Conservation (phyloP, 2,113 vertebrate genomes). For the Rhabdomys dilectus region DNA sequence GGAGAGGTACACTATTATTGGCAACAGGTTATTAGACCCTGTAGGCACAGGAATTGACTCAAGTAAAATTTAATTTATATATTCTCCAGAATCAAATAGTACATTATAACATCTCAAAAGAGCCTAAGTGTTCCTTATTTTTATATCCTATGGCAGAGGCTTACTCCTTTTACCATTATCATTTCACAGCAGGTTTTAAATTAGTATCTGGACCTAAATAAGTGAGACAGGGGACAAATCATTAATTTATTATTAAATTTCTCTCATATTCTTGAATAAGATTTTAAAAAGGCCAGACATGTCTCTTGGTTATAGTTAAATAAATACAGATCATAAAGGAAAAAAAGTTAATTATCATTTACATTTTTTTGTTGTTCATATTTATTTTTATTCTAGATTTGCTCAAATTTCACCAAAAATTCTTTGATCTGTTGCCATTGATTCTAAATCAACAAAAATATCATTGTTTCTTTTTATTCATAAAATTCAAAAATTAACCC, state of each 20-base stretch:
- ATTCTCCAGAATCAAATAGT: not conserved
- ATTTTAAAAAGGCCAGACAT: not conserved
- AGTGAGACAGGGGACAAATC: not conserved
- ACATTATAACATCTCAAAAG: not conserved
- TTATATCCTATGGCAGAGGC: not conserved
- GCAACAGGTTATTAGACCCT: not conserved
- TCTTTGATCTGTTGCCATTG: not conserved
- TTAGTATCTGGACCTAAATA: not conserved
- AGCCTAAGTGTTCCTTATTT: not conserved
- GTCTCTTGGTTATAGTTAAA: not conserved
- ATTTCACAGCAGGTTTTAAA: not conserved
- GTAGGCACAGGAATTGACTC: not conserved
- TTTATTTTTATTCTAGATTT: not conserved
- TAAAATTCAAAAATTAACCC: not conserved
- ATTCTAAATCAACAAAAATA: not conserved
- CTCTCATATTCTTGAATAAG: not conserved
- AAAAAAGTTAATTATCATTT: not conserved
- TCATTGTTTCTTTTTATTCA: not conserved
- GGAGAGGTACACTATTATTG: not conserved
- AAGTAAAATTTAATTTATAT: not conserved
- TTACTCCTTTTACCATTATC: not conserved
- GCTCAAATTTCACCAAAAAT: not conserved
- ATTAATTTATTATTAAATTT: not conserved
- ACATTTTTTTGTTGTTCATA: not conserved
- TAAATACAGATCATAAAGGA: not conserved